Evolutionary conservation across 2,888 invertebrate species (phyloP).

Genomic region (Macrosoma leucophasiata): DNA sequence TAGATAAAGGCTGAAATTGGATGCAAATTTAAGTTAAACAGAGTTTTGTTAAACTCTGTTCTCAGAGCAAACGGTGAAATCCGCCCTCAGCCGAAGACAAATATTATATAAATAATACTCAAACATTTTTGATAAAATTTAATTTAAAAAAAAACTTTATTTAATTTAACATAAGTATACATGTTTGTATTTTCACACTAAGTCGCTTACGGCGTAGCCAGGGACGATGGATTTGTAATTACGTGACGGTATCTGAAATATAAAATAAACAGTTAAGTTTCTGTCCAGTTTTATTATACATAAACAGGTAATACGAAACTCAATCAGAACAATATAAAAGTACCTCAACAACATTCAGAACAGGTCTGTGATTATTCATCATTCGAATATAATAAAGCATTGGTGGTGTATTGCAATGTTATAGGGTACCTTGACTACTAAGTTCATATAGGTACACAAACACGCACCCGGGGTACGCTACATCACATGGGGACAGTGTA

Average conservation of each 20-base stretch:
- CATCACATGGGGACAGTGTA: too few species aligned
- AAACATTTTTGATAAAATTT: too few species aligned
- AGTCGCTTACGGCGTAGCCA: neutral
- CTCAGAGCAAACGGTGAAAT: too few species aligned
- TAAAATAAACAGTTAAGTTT: neutral
- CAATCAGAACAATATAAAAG: conserved; percentile 31
- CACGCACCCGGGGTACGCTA: too few species aligned
- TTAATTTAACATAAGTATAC: neutral
- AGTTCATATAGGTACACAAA: too few species aligned
- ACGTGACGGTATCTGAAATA: conserved; percentile 7
- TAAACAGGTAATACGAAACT: neutral
- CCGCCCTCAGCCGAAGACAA: too few species aligned
- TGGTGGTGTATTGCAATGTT: neutral
- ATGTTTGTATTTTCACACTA: neutral
- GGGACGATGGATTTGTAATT: too few species aligned
- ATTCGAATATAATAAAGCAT: conserved; percentile 26
- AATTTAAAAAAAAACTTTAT: conserved; percentile 1
- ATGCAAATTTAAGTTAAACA: too few species aligned
- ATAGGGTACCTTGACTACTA: too few species aligned
- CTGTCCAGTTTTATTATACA: conserved; percentile 3
- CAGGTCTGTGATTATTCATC: conserved; percentile 70
- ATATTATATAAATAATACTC: too few species aligned
- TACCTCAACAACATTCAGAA: conserved; percentile 65
- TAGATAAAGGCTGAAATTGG: too few species aligned
- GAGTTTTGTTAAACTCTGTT: too few species aligned